Conservation (phyloP, 2,888 invertebrate genomes). For the Theretra japonica region DNA sequence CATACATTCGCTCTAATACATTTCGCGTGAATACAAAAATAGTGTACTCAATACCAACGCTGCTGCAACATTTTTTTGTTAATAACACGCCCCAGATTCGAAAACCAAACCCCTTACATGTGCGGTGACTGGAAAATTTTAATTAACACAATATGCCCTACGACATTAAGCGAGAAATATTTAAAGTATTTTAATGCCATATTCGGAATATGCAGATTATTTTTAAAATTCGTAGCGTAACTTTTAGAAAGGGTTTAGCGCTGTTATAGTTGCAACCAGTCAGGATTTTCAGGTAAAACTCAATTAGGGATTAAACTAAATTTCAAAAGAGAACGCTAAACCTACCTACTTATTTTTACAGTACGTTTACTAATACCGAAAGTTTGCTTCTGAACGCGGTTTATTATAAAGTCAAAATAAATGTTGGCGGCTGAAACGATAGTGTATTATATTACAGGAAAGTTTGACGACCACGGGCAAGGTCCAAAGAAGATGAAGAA, state of each 20-base stretch:
- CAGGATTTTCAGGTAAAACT: too few species aligned
- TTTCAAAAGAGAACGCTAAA: too few species aligned
- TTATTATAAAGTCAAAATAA: too few species aligned
- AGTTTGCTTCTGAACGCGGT: too few species aligned
- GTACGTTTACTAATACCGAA: too few species aligned
- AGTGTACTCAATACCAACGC: not conserved
- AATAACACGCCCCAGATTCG: not conserved
- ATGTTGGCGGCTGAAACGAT: too few species aligned
- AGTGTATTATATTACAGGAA: too few species aligned
- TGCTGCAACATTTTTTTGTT: not conserved
- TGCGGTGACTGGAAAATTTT: slow-evolving; percentile 19
- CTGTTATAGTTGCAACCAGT: not conserved
- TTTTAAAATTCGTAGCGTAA: not conserved
- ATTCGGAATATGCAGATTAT: not conserved
- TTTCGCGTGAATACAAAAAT: not conserved
- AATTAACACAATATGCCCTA: slow-evolving; percentile 4
- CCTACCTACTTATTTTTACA: too few species aligned
- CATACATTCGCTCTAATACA: too few species aligned
- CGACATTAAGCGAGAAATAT: not conserved
- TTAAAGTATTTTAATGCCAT: slow-evolving; percentile 6
- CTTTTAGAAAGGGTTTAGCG: not conserved
- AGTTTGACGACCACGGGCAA: too few species aligned
- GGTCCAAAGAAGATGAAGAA: too few species aligned
- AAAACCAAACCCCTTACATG: not conserved
- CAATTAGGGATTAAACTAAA: too few species aligned